phyloP scores from a whole-genome alignment of 2,888 invertebrate genomes.

The Minunthozetes semirufus region DNA sequence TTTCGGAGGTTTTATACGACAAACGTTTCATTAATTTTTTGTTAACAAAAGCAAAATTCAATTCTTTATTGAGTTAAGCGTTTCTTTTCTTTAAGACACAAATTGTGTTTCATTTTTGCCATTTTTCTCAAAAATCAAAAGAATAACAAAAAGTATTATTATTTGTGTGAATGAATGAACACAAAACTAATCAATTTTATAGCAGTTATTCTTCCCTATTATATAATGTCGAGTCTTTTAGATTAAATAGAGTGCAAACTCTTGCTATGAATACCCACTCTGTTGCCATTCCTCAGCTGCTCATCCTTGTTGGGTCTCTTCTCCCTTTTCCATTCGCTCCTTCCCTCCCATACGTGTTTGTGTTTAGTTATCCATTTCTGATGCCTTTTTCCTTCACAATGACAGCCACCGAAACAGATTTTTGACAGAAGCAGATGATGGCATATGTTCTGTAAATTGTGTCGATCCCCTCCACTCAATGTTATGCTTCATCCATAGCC shows the following conservation, averaged over 20 bases:
- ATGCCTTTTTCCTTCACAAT: not conserved
- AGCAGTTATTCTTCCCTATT: not conserved
- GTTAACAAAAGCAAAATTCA: constrained; percentile 3
- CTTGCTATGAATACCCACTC: not conserved
- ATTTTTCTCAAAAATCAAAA: not conserved
- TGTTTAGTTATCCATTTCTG: constrained; percentile 4
- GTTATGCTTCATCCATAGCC: not conserved
- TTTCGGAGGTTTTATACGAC: not conserved
- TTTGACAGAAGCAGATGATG: constrained; percentile 6
- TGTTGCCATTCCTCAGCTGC: not conserved
- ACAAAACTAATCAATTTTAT: constrained; percentile 19
- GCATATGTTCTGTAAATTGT: not conserved
- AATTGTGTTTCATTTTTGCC: not conserved
- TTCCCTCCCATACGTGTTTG: not conserved
- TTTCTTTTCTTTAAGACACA: not conserved
- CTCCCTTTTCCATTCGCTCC: not conserved
- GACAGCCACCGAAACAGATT: not conserved
- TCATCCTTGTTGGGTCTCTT: not conserved
- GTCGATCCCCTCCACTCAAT: not conserved
- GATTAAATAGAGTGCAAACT: constrained; percentile 20
- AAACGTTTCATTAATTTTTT: constrained; percentile 16
- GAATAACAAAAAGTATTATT: not conserved
- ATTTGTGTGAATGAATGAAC: not conserved
- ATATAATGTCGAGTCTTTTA: not conserved
- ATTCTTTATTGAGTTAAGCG: not conserved